Conservation (phyloP, 1,140 invertebrate species). For the Drosophila trapezifrons region DNA sequence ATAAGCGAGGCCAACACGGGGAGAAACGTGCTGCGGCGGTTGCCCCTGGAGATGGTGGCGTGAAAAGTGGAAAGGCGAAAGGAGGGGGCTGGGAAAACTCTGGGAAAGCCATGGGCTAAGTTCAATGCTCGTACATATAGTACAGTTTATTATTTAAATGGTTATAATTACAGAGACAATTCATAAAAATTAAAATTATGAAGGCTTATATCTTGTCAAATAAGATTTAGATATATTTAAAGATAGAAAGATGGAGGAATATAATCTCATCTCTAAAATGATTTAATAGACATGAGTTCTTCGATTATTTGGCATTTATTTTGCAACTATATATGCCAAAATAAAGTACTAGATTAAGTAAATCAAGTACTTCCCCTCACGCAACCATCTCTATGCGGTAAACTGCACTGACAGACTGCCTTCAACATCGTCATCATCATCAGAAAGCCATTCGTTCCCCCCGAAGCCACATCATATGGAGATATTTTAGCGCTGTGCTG, state of each 20-base stretch:
- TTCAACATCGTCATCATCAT: constrained; percentile 56
- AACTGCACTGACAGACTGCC: constrained; percentile 67
- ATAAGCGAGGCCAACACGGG: constrained; percentile 25
- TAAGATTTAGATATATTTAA: no score
- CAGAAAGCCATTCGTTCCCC: constrained; percentile 38
- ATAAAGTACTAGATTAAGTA: no score
- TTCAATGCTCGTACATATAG: not conserved
- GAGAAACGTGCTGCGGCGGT: constrained; percentile 28
- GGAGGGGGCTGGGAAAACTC: constrained; percentile 7
- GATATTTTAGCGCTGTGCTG: constrained; percentile 24
- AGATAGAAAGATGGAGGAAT: not conserved
- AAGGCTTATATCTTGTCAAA: not conserved
- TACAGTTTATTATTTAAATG: not conserved
- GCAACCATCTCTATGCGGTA: constrained; percentile 40
- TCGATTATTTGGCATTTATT: not conserved
- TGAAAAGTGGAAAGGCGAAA: constrained; percentile 6
- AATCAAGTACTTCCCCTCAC: constrained; percentile 33
- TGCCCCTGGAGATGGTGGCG: constrained; percentile 25
- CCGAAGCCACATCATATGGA: constrained; percentile 29
- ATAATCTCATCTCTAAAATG: no score
- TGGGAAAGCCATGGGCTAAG: not conserved
- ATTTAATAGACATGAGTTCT: not conserved
- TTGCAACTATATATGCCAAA: no score
- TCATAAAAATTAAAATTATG: no score
- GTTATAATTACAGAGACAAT: no score